Evolutionary conservation across 2,888 invertebrate species (phyloP), one percentile per base, ranked within the genome.

Genomic region (Carterocephalus palaemon): DNA sequence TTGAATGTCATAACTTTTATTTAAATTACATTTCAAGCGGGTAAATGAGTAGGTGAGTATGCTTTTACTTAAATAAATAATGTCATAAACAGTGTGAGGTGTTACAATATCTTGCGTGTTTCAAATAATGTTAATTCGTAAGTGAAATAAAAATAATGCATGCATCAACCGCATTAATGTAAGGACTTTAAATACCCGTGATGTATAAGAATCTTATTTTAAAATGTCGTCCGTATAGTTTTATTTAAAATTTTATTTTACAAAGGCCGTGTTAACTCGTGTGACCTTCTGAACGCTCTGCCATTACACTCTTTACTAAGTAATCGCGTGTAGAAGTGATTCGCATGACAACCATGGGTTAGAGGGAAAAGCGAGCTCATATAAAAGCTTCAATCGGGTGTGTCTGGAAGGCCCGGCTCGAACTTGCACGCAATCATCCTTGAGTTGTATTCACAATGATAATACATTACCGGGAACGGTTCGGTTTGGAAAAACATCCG

Each of bases 341-440:
- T 34, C 28, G 34, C 34, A 28, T 16, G 12, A 33, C 41, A 41
- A 41, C 36, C 16, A 8, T 23, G 24, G 22, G 3, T 22, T 36
- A 23, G 4, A 8, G 22, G 20, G 34, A 31, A 10, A 32, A 8
- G 8, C 22, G 4, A 7, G 22, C 3, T 23, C 19, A 20, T 37
- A 16, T 10, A 23, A 19, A 33, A 24, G 23, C 34, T 48, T 49
- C 52, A 53, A 34, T 53, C 54, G 55, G 60, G 56, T 46, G 59
- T 53, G 55, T 49, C 57, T 48, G 28, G 32, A 51, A 59, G 59
- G 59, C 60, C 60, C 51, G 62, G 60, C 52, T 45, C 33, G 19
- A 26, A 41, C 41, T 43, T 40, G 52, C 61, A 59, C 61, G 61
- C 60, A 54, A 61, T 48, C 53, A 51, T 47, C 47, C 16, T 29